Evolutionary conservation across 2,888 invertebrate genomes (phyloP).

Genomic region (Lacanobia wlatinum): DNA sequence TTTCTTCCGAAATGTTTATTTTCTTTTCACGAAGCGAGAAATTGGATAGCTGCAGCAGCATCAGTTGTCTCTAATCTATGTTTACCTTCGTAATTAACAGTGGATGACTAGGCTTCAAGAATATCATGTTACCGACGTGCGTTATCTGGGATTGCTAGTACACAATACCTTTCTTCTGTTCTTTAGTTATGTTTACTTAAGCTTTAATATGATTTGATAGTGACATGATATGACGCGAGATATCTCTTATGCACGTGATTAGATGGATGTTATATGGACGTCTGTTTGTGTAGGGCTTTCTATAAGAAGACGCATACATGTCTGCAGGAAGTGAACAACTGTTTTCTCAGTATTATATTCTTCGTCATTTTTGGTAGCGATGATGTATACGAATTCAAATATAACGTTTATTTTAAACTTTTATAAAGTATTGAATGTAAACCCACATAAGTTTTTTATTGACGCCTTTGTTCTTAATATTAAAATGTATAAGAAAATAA

Average conservation of each 20-base stretch:
- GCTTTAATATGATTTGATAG: conserved; percentile 75
- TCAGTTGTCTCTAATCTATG: conserved; percentile 79
- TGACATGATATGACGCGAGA: conserved; percentile 67
- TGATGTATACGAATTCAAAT: conserved; percentile 18
- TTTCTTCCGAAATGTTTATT: conserved; percentile 58
- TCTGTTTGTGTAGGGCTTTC: conserved; percentile 33
- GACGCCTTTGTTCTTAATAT: conserved; percentile 50
- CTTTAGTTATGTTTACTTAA: conserved; percentile 70
- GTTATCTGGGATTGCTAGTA: conserved; percentile 74
- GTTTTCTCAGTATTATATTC: conserved; percentile 7
- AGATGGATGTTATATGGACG: conserved; percentile 17
- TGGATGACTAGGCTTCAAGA: conserved; percentile 79
- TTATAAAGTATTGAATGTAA: neutral
- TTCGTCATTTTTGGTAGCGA: conserved; percentile 8
- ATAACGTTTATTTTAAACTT: neutral
- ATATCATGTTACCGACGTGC: conserved; percentile 81
- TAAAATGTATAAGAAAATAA: conserved; percentile 43
- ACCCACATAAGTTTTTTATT: conserved; percentile 41
- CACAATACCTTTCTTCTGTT: conserved; percentile 71
- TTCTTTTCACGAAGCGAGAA: conserved; percentile 69
- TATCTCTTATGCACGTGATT: conserved; percentile 28
- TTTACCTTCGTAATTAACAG: conserved; percentile 81
- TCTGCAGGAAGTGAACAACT: conserved; percentile 19
- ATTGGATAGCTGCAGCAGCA: conserved; percentile 76
- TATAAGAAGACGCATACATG: conserved; percentile 5